Evolutionary conservation across 2,113 vertebrate species (phyloP).

Genomic region (Neoarius graeffei): DNA sequence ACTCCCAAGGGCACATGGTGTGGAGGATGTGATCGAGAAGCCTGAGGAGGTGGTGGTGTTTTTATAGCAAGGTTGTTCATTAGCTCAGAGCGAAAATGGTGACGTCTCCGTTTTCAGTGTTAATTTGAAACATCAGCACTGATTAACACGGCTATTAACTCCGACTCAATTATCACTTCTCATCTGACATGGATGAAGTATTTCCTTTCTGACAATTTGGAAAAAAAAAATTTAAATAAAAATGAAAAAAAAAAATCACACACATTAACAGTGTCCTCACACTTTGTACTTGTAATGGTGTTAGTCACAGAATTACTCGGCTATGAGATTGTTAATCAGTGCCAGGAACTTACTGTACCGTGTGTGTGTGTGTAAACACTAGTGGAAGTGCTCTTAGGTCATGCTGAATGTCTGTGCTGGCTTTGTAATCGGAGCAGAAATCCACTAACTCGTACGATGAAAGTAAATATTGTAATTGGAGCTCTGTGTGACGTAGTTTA

Average conservation of each 20-base stretch:
- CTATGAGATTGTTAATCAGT: conserved; percentile 30
- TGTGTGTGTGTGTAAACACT: neutral
- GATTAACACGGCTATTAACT: too few relatives aligned
- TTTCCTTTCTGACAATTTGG: too few relatives aligned
- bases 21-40: too few relatives aligned
- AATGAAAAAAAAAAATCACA: neutral
- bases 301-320: conserved; percentile 17
- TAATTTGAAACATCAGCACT: too few relatives aligned
- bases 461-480: neutral
- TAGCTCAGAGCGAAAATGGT: too few relatives aligned
- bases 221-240: too few relatives aligned
- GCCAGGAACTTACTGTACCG: neutral
- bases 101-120: too few relatives aligned
- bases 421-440: neutral
- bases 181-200: too few relatives aligned
- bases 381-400: neutral
- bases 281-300: conserved; percentile 15
- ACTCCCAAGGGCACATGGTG: too few relatives aligned
- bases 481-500: neutral
- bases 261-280: neutral
- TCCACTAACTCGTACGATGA: neutral
- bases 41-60: too few relatives aligned
- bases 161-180: too few relatives aligned
- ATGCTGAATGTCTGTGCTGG: neutral
- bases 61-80: too few relatives aligned